A percentile compares a stretch with the other conserved stretches of the same genome.
Conservation (phyloP, 2,797 vertebrate genomes). For the Danio jaintianensis region DNA sequence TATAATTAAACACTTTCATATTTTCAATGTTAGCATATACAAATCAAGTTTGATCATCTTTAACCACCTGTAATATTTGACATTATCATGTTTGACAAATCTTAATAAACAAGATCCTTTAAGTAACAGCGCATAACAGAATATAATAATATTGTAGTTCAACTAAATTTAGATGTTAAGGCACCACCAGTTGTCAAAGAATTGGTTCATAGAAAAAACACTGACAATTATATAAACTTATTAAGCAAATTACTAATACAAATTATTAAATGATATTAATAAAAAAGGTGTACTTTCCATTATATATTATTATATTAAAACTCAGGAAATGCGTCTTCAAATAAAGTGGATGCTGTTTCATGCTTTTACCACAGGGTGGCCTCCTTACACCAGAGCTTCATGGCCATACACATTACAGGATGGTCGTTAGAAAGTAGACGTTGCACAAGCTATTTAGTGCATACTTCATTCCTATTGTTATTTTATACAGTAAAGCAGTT, state of each 20-base stretch:
- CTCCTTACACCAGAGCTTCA: conserved; percentile 31
- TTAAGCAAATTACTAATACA: neutral
- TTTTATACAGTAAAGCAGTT: neutral
- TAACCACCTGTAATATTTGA: neutral
- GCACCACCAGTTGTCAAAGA: neutral
- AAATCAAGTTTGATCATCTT: neutral
- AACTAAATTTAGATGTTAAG: neutral
- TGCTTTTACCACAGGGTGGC: conserved; percentile 62
- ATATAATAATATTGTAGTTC: neutral
- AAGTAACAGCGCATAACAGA: neutral
- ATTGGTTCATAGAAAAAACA: neutral
- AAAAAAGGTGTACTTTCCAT: too few species aligned
- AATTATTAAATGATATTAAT: neutral
- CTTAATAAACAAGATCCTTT: neutral
- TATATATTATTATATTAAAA: too few species aligned
- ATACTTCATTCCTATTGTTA: neutral
- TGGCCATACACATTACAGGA: neutral
- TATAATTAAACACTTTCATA: too few species aligned
- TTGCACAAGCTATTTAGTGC: neutral
- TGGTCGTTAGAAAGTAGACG: neutral
- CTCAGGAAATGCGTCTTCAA: neutral
- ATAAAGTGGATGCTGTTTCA: neutral
- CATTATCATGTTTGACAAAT: neutral
- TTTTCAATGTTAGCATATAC: neutral
- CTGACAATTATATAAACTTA: neutral